phyloP scores from a whole-genome alignment of 1,140 invertebrate genomes.

The Drosophila burlai region DNA sequence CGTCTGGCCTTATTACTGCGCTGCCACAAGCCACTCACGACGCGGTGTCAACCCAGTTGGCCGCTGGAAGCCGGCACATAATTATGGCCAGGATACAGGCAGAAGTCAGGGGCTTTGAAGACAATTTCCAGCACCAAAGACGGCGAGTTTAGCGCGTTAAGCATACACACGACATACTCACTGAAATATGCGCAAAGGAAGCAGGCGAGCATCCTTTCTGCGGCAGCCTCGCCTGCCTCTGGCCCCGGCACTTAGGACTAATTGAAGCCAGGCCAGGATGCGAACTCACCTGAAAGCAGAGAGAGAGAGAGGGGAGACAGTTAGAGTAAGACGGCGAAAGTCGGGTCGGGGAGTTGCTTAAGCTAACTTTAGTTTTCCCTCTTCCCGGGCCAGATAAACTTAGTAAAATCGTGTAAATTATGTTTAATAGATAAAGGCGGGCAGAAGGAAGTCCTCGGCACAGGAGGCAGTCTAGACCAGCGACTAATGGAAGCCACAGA shows the following conservation, averaged over 20 bases:
- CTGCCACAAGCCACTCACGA: constrained; percentile 26
- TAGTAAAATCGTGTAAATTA: constrained; percentile 81
- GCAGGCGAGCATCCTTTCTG: constrained; percentile 16
- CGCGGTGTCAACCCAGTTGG: constrained; percentile 40
- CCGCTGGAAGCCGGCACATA: constrained; percentile 53
- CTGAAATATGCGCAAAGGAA: constrained; percentile 11
- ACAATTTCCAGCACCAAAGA: constrained; percentile 30
- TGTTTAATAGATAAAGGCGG: constrained; percentile 73
- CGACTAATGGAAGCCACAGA: constrained; percentile 53
- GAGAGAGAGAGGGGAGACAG: constrained; percentile 3
- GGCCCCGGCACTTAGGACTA: constrained; percentile 74
- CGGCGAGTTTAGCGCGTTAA: constrained; percentile 15
- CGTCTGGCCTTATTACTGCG: constrained; percentile 1
- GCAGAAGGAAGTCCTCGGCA: constrained; percentile 42
- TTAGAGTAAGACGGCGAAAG: constrained; percentile 19
- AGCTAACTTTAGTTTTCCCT: constrained; percentile 43
- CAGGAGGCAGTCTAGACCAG: constrained; percentile 55
- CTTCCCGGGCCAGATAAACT: constrained; percentile 50
- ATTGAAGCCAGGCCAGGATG: constrained; percentile 65
- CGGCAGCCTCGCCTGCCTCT: constrained; percentile 22
- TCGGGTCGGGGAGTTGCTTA: constrained; percentile 23
- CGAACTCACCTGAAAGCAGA: constrained; percentile 69
- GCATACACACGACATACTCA: constrained; percentile 19
- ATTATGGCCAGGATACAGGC: constrained; percentile 58
- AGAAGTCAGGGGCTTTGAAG: constrained; percentile 25